A percentile compares a stretch with the other conserved stretches of the same genome.
phyloP scores from a whole-genome alignment of 1,140 invertebrate genomes.

The Intoshia linei region DNA sequence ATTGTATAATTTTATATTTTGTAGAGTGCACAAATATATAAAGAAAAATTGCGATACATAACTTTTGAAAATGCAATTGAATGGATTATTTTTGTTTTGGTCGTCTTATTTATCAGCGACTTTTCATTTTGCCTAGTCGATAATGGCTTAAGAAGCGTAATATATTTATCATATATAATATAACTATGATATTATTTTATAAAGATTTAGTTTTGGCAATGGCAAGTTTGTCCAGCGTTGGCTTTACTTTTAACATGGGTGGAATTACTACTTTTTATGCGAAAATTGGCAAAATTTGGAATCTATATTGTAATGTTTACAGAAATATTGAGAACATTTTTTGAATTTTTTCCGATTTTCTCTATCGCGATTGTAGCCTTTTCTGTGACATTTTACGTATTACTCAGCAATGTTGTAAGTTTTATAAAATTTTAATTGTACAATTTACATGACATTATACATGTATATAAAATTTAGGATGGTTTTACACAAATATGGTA shows the following conservation, averaged over 20 bases:
- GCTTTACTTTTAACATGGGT: constrained; percentile 26
- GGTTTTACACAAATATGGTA: constrained; percentile 12
- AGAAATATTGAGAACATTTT: constrained; percentile 25
- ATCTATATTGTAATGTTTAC: constrained; percentile 30
- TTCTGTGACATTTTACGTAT: constrained; percentile 23
- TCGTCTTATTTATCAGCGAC: constrained; percentile 22
- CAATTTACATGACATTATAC: neutral
- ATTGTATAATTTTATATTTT: constrained; percentile 1
- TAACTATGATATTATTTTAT: neutral
- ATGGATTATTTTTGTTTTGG: constrained; percentile 23
- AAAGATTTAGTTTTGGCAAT: constrained; percentile 18
- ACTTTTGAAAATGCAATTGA: constrained; percentile 25
- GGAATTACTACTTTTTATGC: constrained; percentile 24
- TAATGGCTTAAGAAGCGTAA: constrained; percentile 14
- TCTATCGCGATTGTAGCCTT: constrained; percentile 27
- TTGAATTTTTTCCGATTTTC: constrained; percentile 26
- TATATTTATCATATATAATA: constrained; percentile 1
- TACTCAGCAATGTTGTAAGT: constrained; percentile 22
- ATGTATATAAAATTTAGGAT: constrained; percentile 10
- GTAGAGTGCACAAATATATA: constrained; percentile 21
- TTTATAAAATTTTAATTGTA: no score
- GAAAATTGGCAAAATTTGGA: constrained; percentile 25
- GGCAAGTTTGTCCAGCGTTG: constrained; percentile 24
- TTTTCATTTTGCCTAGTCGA: constrained; percentile 17
- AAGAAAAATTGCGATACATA: constrained; percentile 21